Evolutionary conservation across 2,888 invertebrate genomes (phyloP).

Genomic region (Euclidia mi): DNA sequence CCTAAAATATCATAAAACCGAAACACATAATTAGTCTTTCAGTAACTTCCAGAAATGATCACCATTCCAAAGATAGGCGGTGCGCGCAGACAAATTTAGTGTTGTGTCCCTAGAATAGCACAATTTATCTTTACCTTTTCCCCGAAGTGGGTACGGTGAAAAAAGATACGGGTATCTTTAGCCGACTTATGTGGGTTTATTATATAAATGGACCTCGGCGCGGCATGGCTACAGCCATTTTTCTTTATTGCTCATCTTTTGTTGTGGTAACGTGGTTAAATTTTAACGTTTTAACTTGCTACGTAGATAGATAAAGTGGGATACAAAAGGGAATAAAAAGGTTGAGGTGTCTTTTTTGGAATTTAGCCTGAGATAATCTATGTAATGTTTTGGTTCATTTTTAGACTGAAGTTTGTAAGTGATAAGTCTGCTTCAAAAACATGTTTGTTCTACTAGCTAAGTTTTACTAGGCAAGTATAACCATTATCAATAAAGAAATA

Average conservation of each 20-base stretch:
- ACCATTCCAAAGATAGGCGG: slow-evolving; percentile 25
- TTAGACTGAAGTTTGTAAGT: no score
- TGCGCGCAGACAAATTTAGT: slow-evolving; percentile 47
- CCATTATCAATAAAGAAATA: no score
- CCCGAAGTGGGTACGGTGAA: slow-evolving; percentile 32
- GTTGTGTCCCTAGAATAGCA: slow-evolving; percentile 34
- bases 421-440: no score
- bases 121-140: slow-evolving; percentile 38
- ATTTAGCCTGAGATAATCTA: no score
- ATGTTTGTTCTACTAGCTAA: no score
- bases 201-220: slow-evolving; percentile 50
- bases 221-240: slow-evolving; percentile 32
- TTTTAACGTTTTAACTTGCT: slow-evolving; percentile 19
- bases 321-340: neutral
- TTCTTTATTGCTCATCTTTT: slow-evolving; percentile 48
- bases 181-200: slow-evolving; percentile 46
- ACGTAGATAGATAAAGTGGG: neutral
- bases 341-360: neutral
- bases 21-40: slow-evolving; percentile 31
- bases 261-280: slow-evolving; percentile 19
- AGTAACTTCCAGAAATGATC: slow-evolving; percentile 30
- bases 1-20: no score
- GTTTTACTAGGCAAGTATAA: no score
- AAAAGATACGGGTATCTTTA: slow-evolving; percentile 44
- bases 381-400: no score